Evolutionary conservation across 2,797 vertebrate genomes (phyloP), one percentile per base, ranked within the genome.

Genomic region (Acrossocheilus fasciatus): DNA sequence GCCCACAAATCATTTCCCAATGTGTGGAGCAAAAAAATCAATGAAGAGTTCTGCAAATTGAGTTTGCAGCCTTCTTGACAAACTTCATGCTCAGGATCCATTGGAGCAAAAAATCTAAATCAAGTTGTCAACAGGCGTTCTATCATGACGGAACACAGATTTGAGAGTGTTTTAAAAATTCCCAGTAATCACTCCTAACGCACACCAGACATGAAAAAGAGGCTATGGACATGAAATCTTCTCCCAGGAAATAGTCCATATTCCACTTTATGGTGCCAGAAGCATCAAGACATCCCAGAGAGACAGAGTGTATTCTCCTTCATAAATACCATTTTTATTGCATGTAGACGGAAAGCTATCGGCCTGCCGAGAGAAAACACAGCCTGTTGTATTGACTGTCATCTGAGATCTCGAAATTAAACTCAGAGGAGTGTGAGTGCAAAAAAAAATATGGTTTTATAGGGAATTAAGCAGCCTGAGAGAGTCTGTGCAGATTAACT

Each of bases 1-100:
- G 75, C 89, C 92, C 84, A 91, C 91, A 94, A 93, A 92, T 95
- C 87, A 93, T 93, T 95, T 95, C 89, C 93, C 82, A 87, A 79
- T 45, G 62, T 88, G 15, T 87, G 89, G 43, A 86, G 83, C 5
- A 82, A 57, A 75, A 88, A 89, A 92, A 92, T 94, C 94, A 90
- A 91, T 92, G 90, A 86, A 75, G 80, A 68, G 87, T 90, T 92
- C 90, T 92, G 86, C 8, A 85, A 93, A 90, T 89, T 89, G 80
- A 89, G 85, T 84, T 93, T 89, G 87, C 84, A 91, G 91, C 88
- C 91, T 90, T 26, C n/a, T 88, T 92, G 88, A 88, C 77, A 89
- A 90, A 92, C 79, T 79, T 87, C 79, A 77, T 90, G 87, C 85
- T 88, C 80, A 87, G 86, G 72, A 92, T 88, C 87, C 83, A 83